phyloP scores from a whole-genome alignment of 2,888 invertebrate species.

The Galeruca laticollis region DNA sequence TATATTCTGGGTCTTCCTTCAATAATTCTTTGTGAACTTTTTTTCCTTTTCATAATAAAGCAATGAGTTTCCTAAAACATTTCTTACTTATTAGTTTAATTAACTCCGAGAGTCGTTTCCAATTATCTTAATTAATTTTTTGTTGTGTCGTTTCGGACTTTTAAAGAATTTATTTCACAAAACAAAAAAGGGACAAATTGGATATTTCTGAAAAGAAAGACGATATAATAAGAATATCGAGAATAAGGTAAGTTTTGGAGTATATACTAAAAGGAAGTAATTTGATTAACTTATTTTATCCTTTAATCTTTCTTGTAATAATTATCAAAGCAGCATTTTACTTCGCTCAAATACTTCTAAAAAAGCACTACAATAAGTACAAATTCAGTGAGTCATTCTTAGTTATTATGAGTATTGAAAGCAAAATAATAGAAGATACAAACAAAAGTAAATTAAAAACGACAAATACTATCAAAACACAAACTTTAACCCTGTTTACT shows the following conservation, averaged over 20 bases:
- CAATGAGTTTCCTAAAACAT: not conserved
- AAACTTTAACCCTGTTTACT: no score
- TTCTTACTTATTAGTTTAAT: not conserved
- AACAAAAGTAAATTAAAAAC: no score
- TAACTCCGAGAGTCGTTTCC: not conserved
- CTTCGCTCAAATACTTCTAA: no score
- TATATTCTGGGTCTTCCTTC: not conserved
- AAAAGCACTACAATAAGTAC: no score
- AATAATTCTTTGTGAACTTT: not conserved
- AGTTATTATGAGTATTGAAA: no score
- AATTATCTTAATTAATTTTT: constrained; percentile 9
- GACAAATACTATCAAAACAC: no score
- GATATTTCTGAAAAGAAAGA: not conserved
- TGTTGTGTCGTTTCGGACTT: constrained; percentile 5
- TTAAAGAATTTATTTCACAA: not conserved
- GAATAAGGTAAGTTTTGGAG: no score
- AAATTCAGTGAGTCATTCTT: no score
- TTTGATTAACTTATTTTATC: no score
- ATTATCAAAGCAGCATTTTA: no score
- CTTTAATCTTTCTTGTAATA: no score
- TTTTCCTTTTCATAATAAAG: not conserved
- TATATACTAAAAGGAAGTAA: not conserved
- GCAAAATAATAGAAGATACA: no score
- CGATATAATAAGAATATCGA: not conserved
- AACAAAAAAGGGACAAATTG: not conserved